phyloP scores from a whole-genome alignment of 2,113 vertebrate genomes.

The Antechinus flavipes region DNA sequence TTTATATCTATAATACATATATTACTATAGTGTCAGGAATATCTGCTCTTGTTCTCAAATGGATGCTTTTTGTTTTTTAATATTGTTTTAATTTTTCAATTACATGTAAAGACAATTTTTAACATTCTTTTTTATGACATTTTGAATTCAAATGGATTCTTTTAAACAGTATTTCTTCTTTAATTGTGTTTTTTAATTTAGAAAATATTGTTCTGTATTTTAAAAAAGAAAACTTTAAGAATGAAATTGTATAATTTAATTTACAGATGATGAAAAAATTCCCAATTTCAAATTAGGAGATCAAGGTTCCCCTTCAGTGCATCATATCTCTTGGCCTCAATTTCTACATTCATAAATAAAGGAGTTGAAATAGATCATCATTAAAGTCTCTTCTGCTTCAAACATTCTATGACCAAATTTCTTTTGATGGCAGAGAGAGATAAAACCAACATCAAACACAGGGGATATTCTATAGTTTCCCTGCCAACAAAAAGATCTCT shows the following conservation, averaged over 20 bases:
- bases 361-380: background rate
- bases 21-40: background rate
- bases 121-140: background rate
- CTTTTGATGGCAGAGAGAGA: constrained; percentile 18
- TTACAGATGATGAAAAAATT: background rate
- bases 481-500: background rate
- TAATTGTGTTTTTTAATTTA: constrained; percentile 57
- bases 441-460: background rate
- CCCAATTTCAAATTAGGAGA: background rate
- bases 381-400: background rate
- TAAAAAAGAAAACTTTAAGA: constrained; percentile 1
- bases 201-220: constrained; percentile 65
- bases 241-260: background rate
- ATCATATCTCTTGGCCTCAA: background rate
- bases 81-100: background rate
- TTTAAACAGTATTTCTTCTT: constrained; percentile 65
- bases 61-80: background rate
- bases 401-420: background rate
- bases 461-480: background rate
- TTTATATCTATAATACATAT: background rate
- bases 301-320: background rate
- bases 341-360: background rate
- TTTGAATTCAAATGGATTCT: constrained; percentile 4
- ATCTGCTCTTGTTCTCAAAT: background rate
- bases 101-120: background rate